These are phyloP conservation scores for Alloscopus bannaensis DNA, from an alignment of 2,888 invertebrate species.

Conservation along the genomic window DNA sequence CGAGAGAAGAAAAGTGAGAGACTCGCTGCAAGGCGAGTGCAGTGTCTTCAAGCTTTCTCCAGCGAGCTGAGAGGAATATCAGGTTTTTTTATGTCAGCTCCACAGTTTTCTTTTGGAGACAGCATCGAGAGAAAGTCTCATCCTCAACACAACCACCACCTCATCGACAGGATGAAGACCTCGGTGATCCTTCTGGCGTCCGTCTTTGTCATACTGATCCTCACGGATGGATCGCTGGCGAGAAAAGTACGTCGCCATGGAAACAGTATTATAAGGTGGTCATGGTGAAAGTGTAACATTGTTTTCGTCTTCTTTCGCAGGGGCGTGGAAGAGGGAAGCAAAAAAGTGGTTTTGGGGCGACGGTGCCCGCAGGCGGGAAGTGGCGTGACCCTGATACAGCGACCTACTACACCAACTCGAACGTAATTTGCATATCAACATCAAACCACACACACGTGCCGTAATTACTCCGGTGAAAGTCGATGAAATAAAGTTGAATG, in stretches of 20 bases:
- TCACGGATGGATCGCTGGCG: constrained; percentile 47
- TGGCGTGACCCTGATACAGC: constrained; percentile 93
- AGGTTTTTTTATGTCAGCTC: too few species aligned
- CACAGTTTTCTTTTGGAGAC: too few species aligned
- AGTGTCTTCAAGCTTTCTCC: too few species aligned
- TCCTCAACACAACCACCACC: too few species aligned
- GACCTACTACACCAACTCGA: constrained; percentile 92
- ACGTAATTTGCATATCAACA: constrained; percentile 78
- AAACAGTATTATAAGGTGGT: neutral
- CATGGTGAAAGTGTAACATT: neutral
- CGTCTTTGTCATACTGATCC: constrained; percentile 51
- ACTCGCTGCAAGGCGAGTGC: too few species aligned
- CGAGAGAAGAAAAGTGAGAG: too few species aligned
- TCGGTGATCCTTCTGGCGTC: constrained; percentile 43
- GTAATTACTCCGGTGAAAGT: neutral
- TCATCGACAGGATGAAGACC: constrained; percentile 46
- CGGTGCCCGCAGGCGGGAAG: constrained; percentile 87
- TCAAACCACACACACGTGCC: neutral
- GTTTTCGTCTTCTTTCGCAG: constrained; percentile 40
- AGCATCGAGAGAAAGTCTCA: too few species aligned
- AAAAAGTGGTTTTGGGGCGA: constrained; percentile 44
- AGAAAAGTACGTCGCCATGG: constrained; percentile 50
- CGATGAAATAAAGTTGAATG: neutral
- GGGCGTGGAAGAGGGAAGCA: constrained; percentile 64
- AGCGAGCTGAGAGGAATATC: too few species aligned